Evolutionary conservation across 2,113 vertebrate genomes (phyloP), one percentile per base, ranked within the genome.

Genomic region (Terrapene triunguis): DNA sequence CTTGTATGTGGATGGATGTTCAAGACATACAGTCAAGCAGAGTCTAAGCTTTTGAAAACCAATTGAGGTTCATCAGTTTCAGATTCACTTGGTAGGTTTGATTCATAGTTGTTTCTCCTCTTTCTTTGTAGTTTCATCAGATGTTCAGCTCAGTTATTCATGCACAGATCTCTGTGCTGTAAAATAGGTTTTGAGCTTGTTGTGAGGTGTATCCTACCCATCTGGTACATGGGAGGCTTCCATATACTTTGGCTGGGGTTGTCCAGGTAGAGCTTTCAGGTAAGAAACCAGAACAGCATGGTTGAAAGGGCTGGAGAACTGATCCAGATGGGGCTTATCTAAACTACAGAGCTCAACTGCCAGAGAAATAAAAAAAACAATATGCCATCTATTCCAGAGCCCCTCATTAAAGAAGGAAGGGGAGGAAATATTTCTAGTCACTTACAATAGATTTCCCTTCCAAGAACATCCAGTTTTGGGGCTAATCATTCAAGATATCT

Each of bases 11-110:
- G 51, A 91, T 25, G 42, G 81, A 55, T 1, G 3, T 89, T 48
- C 25, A 78, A 76, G 17, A 4, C 0, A 0, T 47, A 29, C 1
- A 0, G 74, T 24, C 74, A 8, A 2, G 44, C 48, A 27, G 89
- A 95, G 81, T 35, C 65, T 83, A 21, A 29, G 72, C 35, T 92
- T 57, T 51, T 80, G 50, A 84, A 91, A 85, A 38, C 84, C 89
- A 21, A 74, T 78, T 84, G 62, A 38, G 9, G 92, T 92, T 96
- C 29, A 17, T 17, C 32, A 86, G 50, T 88, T 90, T 92, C 65
- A 38, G 38, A 62, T 50, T 86, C 50, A 47, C 84, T 87, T 10
- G 1, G 87, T 59, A 88, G 54, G 11, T 27, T 74, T 85, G 47
- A 5, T 80, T 29, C 76, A 29, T 22, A 1, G 7, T 35, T 69